Conservation (phyloP, 2,888 invertebrate genomes). For the Mesorhabditis belari region DNA sequence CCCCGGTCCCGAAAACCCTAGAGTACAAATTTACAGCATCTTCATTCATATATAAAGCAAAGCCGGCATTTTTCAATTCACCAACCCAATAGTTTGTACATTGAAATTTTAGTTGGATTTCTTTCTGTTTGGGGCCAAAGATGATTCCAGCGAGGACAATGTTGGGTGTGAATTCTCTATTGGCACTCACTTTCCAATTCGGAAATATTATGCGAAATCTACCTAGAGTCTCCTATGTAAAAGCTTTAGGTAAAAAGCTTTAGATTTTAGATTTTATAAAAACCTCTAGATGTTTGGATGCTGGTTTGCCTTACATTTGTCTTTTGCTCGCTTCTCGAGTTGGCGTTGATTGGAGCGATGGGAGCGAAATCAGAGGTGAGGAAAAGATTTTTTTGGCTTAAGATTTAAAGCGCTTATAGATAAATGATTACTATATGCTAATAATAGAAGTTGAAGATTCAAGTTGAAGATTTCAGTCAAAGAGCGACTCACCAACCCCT, state of each 20-base stretch:
- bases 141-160: slow-evolving; percentile 50
- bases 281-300: slow-evolving; percentile 42
- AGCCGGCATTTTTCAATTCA: no score
- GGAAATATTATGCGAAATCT: slow-evolving; percentile 52
- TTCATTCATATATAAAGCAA: no score
- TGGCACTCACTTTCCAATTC: slow-evolving; percentile 43
- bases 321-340: slow-evolving; percentile 43
- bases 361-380: slow-evolving; percentile 15
- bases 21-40: no score
- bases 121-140: slow-evolving; percentile 41
- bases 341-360: slow-evolving; percentile 47
- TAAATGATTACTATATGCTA: no score
- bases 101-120: slow-evolving; percentile 39
- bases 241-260: slow-evolving; percentile 25
- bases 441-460: no score
- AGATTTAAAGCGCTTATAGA: neutral
- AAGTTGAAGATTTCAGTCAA: no score
- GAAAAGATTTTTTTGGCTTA: neutral
- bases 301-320: slow-evolving; percentile 46
- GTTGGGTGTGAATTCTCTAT: slow-evolving; percentile 46
- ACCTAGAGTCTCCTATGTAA: slow-evolving; percentile 40
- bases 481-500: neutral
- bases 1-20: no score
- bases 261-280: neutral
- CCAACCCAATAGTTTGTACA: neutral